Base-by-base conservation (phyloP, 2,888 invertebrate species). In the Apamea monoglypha region DNA sequence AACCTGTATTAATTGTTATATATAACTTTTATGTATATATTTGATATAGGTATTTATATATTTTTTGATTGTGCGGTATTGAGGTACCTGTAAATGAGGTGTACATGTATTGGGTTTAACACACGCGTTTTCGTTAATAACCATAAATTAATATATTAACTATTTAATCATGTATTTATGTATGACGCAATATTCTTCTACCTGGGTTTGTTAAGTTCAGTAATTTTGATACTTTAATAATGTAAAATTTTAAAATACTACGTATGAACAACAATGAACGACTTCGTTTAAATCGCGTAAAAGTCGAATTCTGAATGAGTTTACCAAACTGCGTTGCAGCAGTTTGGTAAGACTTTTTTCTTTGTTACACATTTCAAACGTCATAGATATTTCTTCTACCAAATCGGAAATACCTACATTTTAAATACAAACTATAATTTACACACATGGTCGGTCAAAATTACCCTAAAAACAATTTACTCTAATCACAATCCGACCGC, bases 121-220 rank as follows among this genome's bases (percentile, higher is more conserved):
- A 80, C 76, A 79, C 74, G 56, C n/a, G 50, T 56, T 47, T 70
- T 59, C n/a, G 59, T 76, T 59, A 67, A n/a, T 50, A 74, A 70
- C 25, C 32, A 78, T 40, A 73, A 36, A n/a, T n/a, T n/a, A n/a
- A 40, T 68, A 63, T 76, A 77, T 70, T 76, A 69, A 86, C 71
- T 53, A 81, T 72, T 50, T 59, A 29, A 29, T 77, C 40, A 63
- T 84, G 84, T 75, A 85, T 87, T 84, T 85, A 85, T 87, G 87
- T 87, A 83, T 81, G 81, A 18, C 4, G 61, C 4, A 53, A 56
- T 75, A 21, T 68, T 53, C 47, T 21, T 32, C 25, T 16, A 64
- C 56, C 40, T 53, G 40, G 40, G 47, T 83, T 47, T 14, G 18
- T 56, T 66, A 16, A 36, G 18, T 59, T 40, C 2, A 2, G 21